Percentiles rank a stretch among this genome's conserved stretches.
Evolutionary conservation across 2,888 invertebrate species (phyloP).

Genomic region (Macropis europaea): DNA sequence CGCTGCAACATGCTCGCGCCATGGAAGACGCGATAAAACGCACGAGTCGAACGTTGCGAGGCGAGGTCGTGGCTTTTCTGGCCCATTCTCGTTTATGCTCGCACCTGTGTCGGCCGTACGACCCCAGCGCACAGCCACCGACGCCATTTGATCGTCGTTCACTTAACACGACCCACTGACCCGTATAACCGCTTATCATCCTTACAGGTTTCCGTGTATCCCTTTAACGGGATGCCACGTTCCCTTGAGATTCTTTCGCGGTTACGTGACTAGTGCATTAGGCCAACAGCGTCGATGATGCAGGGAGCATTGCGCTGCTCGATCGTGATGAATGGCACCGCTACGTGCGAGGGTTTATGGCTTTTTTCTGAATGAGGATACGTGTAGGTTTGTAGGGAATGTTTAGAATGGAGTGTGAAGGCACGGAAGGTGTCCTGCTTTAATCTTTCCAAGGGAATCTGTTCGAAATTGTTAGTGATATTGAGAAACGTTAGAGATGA

Average conservation of each 20-base stretch:
- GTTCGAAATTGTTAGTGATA: no score
- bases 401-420: no score
- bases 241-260: slow-evolving; percentile 1
- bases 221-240: slow-evolving; percentile 40
- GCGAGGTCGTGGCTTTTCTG: slow-evolving; percentile 37
- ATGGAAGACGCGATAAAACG: slow-evolving; percentile 58
- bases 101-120: slow-evolving; percentile 43
- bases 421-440: no score
- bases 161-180: slow-evolving; percentile 76
- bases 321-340: no score
- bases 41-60: slow-evolving; percentile 35
- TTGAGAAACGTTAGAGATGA: no score
- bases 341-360: no score
- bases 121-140: not conserved
- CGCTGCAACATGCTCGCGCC: slow-evolving; percentile 39
- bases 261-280: slow-evolving; percentile 11
- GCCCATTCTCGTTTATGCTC: slow-evolving; percentile 28
- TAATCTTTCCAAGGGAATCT: no score
- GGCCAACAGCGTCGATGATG: no score
- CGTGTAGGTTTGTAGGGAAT: no score
- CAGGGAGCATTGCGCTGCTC: no score
- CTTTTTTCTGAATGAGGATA: no score
- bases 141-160: slow-evolving; percentile 48
- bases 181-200: slow-evolving; percentile 74
- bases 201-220: slow-evolving; percentile 44